A percentile compares a stretch with the other conserved stretches of the same genome.
Evolutionary conservation across 2,797 vertebrate species (phyloP).

Genomic region (Parauchenoglanis punctatus): DNA sequence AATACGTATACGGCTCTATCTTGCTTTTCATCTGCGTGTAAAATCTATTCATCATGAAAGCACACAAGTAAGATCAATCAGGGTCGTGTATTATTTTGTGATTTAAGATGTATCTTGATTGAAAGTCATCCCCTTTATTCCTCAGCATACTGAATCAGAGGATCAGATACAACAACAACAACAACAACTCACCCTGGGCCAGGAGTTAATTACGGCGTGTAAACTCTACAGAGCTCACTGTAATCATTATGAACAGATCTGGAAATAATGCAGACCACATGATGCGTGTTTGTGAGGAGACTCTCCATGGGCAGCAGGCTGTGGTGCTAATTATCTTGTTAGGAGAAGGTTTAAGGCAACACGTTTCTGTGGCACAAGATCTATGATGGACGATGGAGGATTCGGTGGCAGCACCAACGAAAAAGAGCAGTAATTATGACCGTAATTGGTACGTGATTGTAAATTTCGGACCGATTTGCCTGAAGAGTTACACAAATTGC

Average conservation of each 20-base stretch:
- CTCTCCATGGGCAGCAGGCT: neutral
- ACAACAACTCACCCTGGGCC: neutral
- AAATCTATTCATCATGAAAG: neutral
- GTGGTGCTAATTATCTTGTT: constrained; percentile 25
- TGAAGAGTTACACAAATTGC: neutral
- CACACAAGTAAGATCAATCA: neutral
- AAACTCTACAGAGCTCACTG: neutral
- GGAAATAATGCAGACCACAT: constrained; percentile 20
- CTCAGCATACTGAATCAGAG: neutral
- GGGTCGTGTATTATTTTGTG: neutral
- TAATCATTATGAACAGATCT: constrained; percentile 2
- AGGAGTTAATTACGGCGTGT: neutral
- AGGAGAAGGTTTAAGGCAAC: neutral
- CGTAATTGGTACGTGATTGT: neutral
- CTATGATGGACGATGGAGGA: neutral
- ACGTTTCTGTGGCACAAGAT: neutral
- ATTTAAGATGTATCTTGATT: neutral
- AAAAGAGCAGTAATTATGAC: neutral
- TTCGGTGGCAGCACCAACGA: neutral
- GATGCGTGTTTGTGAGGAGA: neutral
- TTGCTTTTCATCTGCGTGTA: neutral
- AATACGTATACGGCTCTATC: too few species aligned
- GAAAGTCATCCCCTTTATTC: neutral
- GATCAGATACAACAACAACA: neutral
- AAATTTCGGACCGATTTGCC: neutral